A percentile compares a stretch with the other conserved stretches of the same genome.
Evolutionary conservation across 64 coral and sea anemone species (phyloP).

Genomic region (Pocillopora damicornis): DNA sequence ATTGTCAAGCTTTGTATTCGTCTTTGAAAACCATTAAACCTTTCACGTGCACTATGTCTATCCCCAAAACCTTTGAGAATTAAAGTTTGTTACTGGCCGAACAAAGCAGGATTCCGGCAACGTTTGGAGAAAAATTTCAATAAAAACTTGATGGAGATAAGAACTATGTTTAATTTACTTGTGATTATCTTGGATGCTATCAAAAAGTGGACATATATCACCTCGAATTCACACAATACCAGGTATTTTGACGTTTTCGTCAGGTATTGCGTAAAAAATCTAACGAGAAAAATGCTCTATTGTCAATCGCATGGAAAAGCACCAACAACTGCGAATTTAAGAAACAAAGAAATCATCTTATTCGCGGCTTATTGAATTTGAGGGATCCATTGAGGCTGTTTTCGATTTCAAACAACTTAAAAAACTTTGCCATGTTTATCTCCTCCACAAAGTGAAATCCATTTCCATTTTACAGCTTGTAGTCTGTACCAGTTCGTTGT

Average conservation of each 20-base stretch:
- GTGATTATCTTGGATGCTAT: background rate
- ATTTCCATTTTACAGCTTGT: slow-evolving; percentile 16
- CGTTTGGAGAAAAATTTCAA: background rate
- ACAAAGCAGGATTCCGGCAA: background rate
- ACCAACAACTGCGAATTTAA: slow-evolving; percentile 1
- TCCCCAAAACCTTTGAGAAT: no score
- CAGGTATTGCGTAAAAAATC: background rate
- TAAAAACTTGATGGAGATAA: slow-evolving; percentile 23
- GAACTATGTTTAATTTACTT: slow-evolving; percentile 10
- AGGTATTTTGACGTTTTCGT: background rate
- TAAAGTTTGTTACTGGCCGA: background rate
- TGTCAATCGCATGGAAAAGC: slow-evolving; percentile 1
- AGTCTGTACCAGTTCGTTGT: slow-evolving; percentile 9
- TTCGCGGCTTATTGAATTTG: slow-evolving; percentile 7
- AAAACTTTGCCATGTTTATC: background rate
- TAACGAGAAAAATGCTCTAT: background rate
- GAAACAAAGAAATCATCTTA: slow-evolving; percentile 21
- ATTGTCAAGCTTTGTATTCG: no score
- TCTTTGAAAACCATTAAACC: no score
- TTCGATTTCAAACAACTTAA: slow-evolving; percentile 6
- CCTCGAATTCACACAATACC: background rate
- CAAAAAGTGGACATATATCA: background rate
- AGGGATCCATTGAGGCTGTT: background rate
- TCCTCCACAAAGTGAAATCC: background rate
- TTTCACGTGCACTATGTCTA: no score